Base-by-base conservation (phyloP, 2,888 invertebrate genomes). In the Aplocera efformata region DNA sequence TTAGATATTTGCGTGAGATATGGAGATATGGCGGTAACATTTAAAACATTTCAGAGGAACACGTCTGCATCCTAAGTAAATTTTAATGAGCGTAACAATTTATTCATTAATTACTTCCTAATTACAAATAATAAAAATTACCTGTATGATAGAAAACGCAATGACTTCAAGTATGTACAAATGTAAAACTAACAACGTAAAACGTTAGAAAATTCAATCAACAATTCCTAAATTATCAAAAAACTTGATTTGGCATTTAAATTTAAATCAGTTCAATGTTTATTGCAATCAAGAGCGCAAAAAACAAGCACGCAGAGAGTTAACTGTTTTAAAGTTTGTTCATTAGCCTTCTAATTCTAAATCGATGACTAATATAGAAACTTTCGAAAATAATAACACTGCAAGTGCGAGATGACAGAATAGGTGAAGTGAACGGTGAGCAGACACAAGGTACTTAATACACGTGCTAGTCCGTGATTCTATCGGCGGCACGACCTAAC, bases 351-450 rank as follows among this genome's bases (percentile, higher is more conserved):
- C 32, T 38, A 45, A 39, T 36, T 47, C 38, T 45, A 53, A 52
- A 48, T 65, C 60, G 64, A 63, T 76, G 71, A 78, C 70, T 77
- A 74, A 75, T 67, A 62, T 68, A 21, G 40, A 44, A 61, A 72
- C 72, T 72, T 74, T 69, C 66, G 66, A 71, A 77, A 69, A 67
- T 62, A 66, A 69, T 72, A 68, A 60, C 54, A 68, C 58, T 68
- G 66, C 71, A 73, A 72, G 72, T 77, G 64, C 67, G 67, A 73
- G 71, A 71, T 70, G 68, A 73, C 72, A 65, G 69, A 78, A 79
- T 79, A 79, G 77, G 76, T 72, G 73, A 85, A 82, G 86, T 84
- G 86, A 88, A 79, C 67, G 86, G 80, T 76, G 79, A 79, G 71
- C 75, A 76, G 73, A 67, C 65, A 63, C 66, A 72, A 73, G 62